Base-by-base conservation (phyloP, 2,113 vertebrate genomes). In the Muntiacus muntjak region DNA sequence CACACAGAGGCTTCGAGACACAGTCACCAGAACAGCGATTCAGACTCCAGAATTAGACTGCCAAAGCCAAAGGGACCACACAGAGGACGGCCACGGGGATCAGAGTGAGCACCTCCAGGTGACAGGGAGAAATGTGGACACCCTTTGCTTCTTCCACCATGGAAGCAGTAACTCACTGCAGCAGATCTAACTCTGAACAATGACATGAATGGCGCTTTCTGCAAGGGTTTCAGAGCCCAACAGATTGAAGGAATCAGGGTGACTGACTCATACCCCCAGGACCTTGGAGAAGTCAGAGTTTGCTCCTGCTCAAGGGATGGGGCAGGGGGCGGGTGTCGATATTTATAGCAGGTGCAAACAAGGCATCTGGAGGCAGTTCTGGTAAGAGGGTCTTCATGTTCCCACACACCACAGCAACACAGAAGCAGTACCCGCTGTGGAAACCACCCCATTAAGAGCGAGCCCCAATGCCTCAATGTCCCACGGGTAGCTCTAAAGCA, bases 21-120 rank as follows among this genome's bases (percentile, higher is more conserved):
- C 97, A 98, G 98, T 98, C 97, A 99, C 98, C 98, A 98, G 98
- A 98, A 99, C 94, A 95, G 97, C 98, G 98, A 92, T 55, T 94
- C 96, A 96, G 97, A 97, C 95, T 97, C 96, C 43, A 95, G 71
- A 94, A 97, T 97, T 95, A 97, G 97, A 97, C 26, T 91, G 96
- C 97, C 98, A 86, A 97, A 98, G 98, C 96, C 94, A 96, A 97
- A 98, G 92, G 71, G 45, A 96, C 94, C 98, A 98, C 87, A 97
- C 93, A 97, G 93, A 64, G 97, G 83, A 88, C 21, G 87, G 43
- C 81, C 87, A 94, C 3, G 4, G 91, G 94, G 96, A 96, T 78
- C 6, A 74, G 82, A 45, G 81, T 92, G 45, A 88, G 97, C 97
- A n/a, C 60, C 33, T 87, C 60, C 14, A 33, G 54, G 92, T 93